Conservation (phyloP, 2,888 invertebrate genomes). For the Phaedon cochleariae region DNA sequence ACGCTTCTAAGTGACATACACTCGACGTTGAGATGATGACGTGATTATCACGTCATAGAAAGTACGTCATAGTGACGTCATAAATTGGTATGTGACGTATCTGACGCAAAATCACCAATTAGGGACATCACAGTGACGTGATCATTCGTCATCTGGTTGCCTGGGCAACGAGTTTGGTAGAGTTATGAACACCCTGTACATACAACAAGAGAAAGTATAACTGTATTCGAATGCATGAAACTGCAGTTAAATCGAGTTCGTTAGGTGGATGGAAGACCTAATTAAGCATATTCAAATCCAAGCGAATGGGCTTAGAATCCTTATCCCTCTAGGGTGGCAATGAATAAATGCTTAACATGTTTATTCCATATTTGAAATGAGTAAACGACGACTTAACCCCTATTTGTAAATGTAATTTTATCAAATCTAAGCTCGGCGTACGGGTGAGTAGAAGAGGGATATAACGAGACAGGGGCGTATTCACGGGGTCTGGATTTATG, state of each 20-base stretch:
- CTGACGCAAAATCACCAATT: too few relatives aligned
- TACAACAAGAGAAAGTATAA: too few relatives aligned
- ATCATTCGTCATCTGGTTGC: too few relatives aligned
- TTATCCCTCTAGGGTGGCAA: conserved; percentile 17
- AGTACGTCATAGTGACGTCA: too few relatives aligned
- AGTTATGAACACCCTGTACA: too few relatives aligned
- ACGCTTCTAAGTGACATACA: too few relatives aligned
- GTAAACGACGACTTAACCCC: conserved; percentile 57
- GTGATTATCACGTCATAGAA: too few relatives aligned
- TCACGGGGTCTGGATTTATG: background rate
- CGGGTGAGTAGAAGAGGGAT: conserved; percentile 37
- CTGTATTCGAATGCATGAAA: too few relatives aligned
- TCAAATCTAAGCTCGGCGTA: conserved; percentile 53
- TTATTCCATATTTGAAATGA: conserved; percentile 51
- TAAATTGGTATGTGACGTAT: too few relatives aligned
- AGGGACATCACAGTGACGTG: too few relatives aligned
- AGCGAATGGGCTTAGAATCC: background rate
- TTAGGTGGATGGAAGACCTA: conserved; percentile 1
- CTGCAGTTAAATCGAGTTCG: background rate
- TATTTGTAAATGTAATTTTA: conserved; percentile 61
- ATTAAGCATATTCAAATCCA: conserved; percentile 13
- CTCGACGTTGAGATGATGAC: too few relatives aligned
- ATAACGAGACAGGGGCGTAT: conserved; percentile 24
- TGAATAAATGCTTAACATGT: conserved; percentile 49
- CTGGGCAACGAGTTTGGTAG: too few relatives aligned